A percentile compares a stretch with the other conserved stretches of the same genome.
phyloP scores from a whole-genome alignment of 2,797 vertebrate species.

The Bryconaethiops microstoma region DNA sequence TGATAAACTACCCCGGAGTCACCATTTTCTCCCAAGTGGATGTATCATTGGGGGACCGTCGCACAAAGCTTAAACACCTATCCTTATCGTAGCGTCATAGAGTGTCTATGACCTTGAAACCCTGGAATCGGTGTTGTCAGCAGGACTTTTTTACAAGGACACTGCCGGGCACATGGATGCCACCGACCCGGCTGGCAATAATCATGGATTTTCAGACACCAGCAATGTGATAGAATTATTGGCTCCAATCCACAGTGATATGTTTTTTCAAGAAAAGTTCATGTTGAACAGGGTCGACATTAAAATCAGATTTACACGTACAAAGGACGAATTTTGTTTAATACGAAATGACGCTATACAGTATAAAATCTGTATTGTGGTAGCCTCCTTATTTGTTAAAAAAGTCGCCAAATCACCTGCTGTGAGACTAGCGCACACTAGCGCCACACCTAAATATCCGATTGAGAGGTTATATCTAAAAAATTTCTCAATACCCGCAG shows the following conservation, averaged over 20 bases:
- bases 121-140: not conserved
- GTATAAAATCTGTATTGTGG: too few species aligned
- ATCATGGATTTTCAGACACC: too few species aligned
- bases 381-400: too few species aligned
- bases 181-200: not conserved
- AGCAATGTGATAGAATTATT: too few species aligned
- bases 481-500: too few species aligned
- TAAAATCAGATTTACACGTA: too few species aligned
- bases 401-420: too few species aligned
- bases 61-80: slow-evolving; percentile 5
- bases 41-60: not conserved
- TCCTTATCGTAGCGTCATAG: not conserved
- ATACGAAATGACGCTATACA: too few species aligned
- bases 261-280: not conserved
- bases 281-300: not conserved
- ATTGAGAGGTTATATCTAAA: too few species aligned
- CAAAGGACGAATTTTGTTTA: too few species aligned
- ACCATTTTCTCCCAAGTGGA: not conserved
- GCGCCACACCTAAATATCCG: too few species aligned
- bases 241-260: not conserved
- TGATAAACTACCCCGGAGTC: not conserved
- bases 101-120: not conserved
- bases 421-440: too few species aligned
- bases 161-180: not conserved
- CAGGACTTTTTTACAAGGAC: not conserved